phyloP scores from a whole-genome alignment of 2,113 vertebrate genomes.

The Urocolius indicus region DNA sequence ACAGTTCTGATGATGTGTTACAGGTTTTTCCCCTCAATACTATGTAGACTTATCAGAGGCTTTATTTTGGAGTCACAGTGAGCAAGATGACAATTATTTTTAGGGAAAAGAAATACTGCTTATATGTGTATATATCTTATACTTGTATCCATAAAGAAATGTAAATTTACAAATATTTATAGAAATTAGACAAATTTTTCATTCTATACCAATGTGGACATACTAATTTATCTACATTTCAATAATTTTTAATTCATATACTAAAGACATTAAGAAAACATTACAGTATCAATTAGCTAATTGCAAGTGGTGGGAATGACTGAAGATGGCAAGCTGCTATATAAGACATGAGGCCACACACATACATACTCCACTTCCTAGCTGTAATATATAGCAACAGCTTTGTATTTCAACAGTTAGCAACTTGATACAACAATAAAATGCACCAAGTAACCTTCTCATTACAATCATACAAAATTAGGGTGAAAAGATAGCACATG shows the following conservation, averaged over 20 bases:
- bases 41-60: background rate
- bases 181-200: background rate
- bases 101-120: background rate
- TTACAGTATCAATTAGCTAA: background rate
- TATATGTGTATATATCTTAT: background rate
- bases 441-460: constrained; percentile 23
- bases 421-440: constrained; percentile 2
- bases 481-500: background rate
- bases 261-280: background rate
- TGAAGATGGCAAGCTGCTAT: background rate
- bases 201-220: background rate
- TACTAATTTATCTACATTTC: background rate
- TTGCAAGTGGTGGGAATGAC: background rate
- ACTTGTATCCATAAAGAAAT: background rate
- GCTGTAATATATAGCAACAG: background rate
- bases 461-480: background rate
- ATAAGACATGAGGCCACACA: background rate
- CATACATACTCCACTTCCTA: background rate
- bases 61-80: background rate
- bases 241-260: background rate
- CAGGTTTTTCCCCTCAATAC: background rate
- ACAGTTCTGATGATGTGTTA: background rate
- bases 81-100: background rate
- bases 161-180: background rate
- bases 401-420: constrained; percentile 4